These are phyloP conservation scores for Beris chalybata DNA, from an alignment of 2,888 invertebrate genomes.

Conservation along the genomic window DNA sequence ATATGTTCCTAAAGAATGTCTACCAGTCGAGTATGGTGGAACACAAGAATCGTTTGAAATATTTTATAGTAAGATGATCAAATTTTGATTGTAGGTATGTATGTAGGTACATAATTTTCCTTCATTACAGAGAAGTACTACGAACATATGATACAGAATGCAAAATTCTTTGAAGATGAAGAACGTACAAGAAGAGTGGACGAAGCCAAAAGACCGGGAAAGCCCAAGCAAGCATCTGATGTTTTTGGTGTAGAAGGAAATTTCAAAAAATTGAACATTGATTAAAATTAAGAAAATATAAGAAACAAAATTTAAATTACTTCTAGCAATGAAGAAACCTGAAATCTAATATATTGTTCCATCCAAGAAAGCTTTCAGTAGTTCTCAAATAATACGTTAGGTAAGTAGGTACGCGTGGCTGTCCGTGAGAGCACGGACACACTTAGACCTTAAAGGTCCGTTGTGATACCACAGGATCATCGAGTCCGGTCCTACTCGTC, in stretches of 20 bases:
- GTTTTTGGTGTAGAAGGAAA: constrained; percentile 66
- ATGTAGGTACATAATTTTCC: too few species aligned
- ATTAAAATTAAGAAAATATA: constrained; percentile 53
- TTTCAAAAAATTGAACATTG: constrained; percentile 68
- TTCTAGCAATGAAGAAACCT: too few species aligned
- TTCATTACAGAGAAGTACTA: constrained; percentile 5
- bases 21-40: constrained; percentile 69
- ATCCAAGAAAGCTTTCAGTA: too few species aligned
- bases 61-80: constrained; percentile 44
- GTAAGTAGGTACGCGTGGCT: too few species aligned
- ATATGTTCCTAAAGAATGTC: constrained; percentile 60
- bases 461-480: too few species aligned
- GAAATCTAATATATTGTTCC: too few species aligned
- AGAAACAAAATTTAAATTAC: too few species aligned
- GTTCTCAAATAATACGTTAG: too few species aligned
- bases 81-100: too few species aligned
- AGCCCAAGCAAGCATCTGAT: constrained; percentile 61
- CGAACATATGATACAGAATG: constrained; percentile 4
- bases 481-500: too few species aligned
- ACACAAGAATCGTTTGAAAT: constrained; percentile 49
- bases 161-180: constrained; percentile 55
- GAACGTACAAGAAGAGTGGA: constrained; percentile 62
- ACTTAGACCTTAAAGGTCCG: too few species aligned
- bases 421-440: too few species aligned
- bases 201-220: constrained; percentile 61